These are phyloP conservation scores for Drosophila pallidifrons DNA, from an alignment of 1,140 invertebrate species.

Conservation along the genomic window DNA sequence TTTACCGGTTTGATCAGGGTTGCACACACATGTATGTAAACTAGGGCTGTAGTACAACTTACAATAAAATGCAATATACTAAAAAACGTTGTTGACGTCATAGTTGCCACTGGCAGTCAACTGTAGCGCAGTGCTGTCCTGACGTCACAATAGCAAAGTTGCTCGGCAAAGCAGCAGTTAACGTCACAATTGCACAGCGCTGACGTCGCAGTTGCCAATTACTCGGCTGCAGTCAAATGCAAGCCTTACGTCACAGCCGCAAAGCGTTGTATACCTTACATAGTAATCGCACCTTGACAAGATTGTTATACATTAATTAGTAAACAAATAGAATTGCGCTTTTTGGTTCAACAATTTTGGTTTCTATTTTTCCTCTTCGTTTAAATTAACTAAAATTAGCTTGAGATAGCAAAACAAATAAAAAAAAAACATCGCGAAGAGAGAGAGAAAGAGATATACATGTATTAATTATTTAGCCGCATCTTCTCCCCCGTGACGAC, in stretches of 20 bases:
- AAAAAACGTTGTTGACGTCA: neutral
- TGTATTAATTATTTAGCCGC: slow-evolving; percentile 8
- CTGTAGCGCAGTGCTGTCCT: neutral
- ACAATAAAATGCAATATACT: neutral
- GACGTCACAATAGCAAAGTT: neutral
- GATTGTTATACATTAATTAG: neutral
- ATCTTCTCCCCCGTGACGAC: too few relatives aligned
- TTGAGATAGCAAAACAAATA: slow-evolving; percentile 68
- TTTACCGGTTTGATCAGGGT: slow-evolving; percentile 6
- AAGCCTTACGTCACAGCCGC: slow-evolving; percentile 1
- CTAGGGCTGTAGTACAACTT: neutral
- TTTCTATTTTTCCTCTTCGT: slow-evolving; percentile 32
- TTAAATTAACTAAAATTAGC: slow-evolving; percentile 78
- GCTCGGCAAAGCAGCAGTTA: too few relatives aligned
- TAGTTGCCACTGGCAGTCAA: too few relatives aligned
- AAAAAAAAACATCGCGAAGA: neutral
- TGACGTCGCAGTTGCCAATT: neutral
- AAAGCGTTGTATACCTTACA: too few relatives aligned
- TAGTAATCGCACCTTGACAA: too few relatives aligned
- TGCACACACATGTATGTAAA: neutral
- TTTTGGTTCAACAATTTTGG: slow-evolving; percentile 29
- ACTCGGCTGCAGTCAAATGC: neutral
- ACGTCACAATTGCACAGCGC: neutral
- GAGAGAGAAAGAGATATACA: neutral
- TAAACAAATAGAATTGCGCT: slow-evolving; percentile 1